Percentiles rank a stretch among this genome's conserved stretches.
These are phyloP conservation scores for Chymomyza costata DNA, from an alignment of 1,140 invertebrate species.

Conservation along the genomic window DNA sequence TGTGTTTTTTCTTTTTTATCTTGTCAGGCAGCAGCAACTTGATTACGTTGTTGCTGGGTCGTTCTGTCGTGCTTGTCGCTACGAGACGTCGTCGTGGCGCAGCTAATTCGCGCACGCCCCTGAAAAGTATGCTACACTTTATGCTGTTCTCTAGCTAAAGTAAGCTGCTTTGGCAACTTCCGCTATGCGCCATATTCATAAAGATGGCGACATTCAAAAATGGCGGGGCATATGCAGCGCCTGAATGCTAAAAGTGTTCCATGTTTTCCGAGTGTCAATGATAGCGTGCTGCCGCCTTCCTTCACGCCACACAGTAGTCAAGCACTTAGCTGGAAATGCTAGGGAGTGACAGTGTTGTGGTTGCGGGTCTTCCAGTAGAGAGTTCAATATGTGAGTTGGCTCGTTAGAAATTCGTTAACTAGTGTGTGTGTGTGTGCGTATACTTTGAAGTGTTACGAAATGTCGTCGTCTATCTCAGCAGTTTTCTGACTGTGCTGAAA, in stretches of 20 bases:
- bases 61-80: too few relatives aligned
- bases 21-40: constrained; percentile 39
- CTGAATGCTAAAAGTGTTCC: constrained; percentile 42
- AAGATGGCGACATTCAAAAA: constrained; percentile 24
- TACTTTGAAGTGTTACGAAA: too few relatives aligned
- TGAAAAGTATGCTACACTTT: constrained; percentile 11
- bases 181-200: constrained; percentile 14
- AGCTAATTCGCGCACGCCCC: too few relatives aligned
- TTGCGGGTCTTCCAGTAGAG: constrained; percentile 1
- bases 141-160: too few relatives aligned
- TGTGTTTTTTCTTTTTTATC: constrained; percentile 35
- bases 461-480: too few relatives aligned
- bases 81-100: neutral
- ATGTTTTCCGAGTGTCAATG: constrained; percentile 37
- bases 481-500: too few relatives aligned
- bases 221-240: constrained; percentile 13
- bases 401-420: constrained; percentile 67
- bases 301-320: constrained; percentile 1
- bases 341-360: neutral
- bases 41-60: constrained; percentile 54
- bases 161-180: constrained; percentile 25
- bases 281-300: constrained; percentile 7
- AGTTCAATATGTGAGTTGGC: constrained; percentile 24
- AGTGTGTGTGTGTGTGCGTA: constrained; percentile 26
- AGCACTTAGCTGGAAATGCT: constrained; percentile 5